Base-by-base conservation (phyloP, 2,113 vertebrate species). In the Loxodonta africana region DNA sequence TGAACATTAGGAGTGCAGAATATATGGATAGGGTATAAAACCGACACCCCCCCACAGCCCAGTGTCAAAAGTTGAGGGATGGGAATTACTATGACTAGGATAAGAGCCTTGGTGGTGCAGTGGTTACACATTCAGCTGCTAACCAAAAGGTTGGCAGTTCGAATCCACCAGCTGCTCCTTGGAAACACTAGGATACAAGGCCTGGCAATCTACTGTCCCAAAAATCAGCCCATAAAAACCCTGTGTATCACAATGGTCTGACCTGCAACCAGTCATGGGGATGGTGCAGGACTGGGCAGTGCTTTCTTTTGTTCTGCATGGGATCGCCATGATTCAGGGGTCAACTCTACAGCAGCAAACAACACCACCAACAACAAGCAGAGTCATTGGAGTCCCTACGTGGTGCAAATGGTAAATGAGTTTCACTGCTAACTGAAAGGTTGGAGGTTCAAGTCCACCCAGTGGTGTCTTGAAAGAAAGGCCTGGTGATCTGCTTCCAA, bases 61-160 rank as follows among this genome's bases (percentile, higher is more conserved):
- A 76, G 21, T 71, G 73, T 83, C 44, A 80, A 77, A 94, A 94
- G 21, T n/a, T 78, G 63, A 88, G 60, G n/a, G 44, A 65, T 78
- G 1, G 9, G 23, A 93, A 46, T 87, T 94, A 53, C 5, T 20
- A 74, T 74, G 71, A 41, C 37, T 37, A 74, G 20, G 18, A 74
- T 15, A 15, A 7, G 48, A 48, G 48, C 48, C 48, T 10, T 48
- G 48, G 48, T 8, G 48, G 48, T 48, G 48, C 48, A 48, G 48
- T 48, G 48, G 6, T 48, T 48, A 48, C 7, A 10, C 48, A 48
- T 48, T 5, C 10, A 10, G 48, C 48, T 48, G 48, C 48, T 48
- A 48, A 48, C 48, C 48, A 48, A 48, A 48, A 48, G 48, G 48
- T 10, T 48, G 48, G 48, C 48, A 48, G 3, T 48, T 48, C 48